phyloP scores from a whole-genome alignment of 2,797 vertebrate genomes.

The Morus bassanus region DNA sequence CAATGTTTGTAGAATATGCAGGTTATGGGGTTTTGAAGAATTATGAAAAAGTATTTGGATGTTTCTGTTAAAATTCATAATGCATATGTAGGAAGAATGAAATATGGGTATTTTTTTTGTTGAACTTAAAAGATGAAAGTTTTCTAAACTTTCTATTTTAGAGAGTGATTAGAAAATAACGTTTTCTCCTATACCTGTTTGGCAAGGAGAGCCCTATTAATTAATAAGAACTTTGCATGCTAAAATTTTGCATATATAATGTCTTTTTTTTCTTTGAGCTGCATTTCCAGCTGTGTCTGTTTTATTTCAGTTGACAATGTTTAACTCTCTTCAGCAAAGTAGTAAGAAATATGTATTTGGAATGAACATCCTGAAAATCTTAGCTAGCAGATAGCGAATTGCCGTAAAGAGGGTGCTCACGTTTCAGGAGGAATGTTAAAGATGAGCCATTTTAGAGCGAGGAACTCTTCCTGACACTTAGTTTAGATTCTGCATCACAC shows the following conservation, averaged over 20 bases:
- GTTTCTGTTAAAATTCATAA: not conserved
- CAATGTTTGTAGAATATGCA: not conserved
- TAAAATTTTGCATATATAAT: not conserved
- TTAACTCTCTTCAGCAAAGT: not conserved
- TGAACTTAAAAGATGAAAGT: not conserved
- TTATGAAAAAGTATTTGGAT: too few relatives aligned
- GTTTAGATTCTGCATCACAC: not conserved
- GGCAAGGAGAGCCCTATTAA: not conserved
- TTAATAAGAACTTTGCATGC: not conserved
- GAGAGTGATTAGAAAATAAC: not conserved
- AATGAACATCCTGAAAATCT: not conserved
- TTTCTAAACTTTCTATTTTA: not conserved
- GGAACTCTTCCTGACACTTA: not conserved
- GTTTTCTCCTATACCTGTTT: not conserved
- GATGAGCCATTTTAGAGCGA: not conserved
- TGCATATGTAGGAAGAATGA: not conserved
- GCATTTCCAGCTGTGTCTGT: constrained; percentile 37
- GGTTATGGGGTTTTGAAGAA: not conserved
- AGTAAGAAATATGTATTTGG: constrained; percentile 27
- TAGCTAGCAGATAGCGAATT: not conserved
- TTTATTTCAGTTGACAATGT: constrained; percentile 34
- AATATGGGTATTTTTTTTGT: not conserved
- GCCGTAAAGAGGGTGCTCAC: not conserved
- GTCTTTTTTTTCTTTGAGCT: not conserved
- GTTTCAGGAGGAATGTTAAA: constrained; percentile 17